Evolutionary conservation across 1,140 invertebrate genomes (phyloP).

Genomic region (Chelonus insularis): DNA sequence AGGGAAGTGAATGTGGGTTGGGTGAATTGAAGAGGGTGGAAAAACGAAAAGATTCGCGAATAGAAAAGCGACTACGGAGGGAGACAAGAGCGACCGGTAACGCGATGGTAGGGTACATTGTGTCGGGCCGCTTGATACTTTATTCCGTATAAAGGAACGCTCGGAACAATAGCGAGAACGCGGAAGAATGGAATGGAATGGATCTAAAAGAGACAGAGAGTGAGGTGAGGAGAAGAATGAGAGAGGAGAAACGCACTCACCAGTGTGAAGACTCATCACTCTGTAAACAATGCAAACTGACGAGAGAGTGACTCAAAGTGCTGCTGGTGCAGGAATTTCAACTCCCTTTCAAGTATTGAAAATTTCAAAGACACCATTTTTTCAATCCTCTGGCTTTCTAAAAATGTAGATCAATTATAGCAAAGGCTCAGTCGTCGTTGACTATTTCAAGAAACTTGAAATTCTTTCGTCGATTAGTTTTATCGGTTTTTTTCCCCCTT

Average conservation of each 20-base stretch:
- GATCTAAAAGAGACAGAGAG: slow-evolving; percentile 46
- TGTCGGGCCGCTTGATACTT: slow-evolving; percentile 56
- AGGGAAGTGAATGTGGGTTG: slow-evolving; percentile 1
- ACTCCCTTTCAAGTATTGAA: slow-evolving; percentile 10
- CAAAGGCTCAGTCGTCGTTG: too few relatives aligned
- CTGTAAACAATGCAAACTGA: slow-evolving; percentile 54
- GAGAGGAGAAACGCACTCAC: slow-evolving; percentile 38
- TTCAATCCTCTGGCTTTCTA: too few relatives aligned
- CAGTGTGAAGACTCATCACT: slow-evolving; percentile 59
- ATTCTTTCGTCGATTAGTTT: too few relatives aligned
- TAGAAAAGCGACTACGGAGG: slow-evolving; percentile 21
- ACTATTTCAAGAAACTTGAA: too few relatives aligned
- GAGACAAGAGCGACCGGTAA: slow-evolving; percentile 39
- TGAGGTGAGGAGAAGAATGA: slow-evolving; percentile 35
- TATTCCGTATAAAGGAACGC: slow-evolving; percentile 57
- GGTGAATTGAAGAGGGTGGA: slow-evolving; percentile 1
- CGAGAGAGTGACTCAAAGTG: slow-evolving; percentile 29
- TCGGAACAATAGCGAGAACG: slow-evolving; percentile 54
- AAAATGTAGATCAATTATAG: too few relatives aligned
- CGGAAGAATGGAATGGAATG: slow-evolving; percentile 56
- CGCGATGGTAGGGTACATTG: slow-evolving; percentile 53
- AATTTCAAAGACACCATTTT: not conserved
- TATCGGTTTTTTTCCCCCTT: too few relatives aligned
- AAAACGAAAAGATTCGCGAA: slow-evolving; percentile 31
- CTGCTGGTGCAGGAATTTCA: slow-evolving; percentile 23